Evolutionary conservation across 2,113 vertebrate species (phyloP).

Genomic region (Pagrus major): DNA sequence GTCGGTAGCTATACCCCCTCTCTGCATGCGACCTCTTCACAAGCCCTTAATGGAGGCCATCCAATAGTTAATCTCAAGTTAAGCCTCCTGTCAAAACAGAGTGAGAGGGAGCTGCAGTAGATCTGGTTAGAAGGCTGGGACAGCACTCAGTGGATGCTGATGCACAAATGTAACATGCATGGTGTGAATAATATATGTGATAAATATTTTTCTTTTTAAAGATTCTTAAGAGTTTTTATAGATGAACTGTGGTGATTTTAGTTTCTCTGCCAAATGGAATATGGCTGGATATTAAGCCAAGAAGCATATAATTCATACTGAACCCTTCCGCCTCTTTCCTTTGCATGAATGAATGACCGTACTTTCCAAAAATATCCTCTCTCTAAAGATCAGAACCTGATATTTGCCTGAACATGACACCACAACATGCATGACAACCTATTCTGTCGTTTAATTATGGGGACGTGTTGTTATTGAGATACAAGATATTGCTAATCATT

Average conservation of each 20-base stretch:
- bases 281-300: not conserved
- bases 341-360: not conserved
- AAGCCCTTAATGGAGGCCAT: constrained; percentile 42
- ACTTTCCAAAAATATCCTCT: not conserved
- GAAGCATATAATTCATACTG: not conserved
- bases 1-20: not conserved
- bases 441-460: too few relatives aligned
- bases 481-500: too few relatives aligned
- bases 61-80: constrained; percentile 49
- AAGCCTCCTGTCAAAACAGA: constrained; percentile 40
- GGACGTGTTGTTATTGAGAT: too few relatives aligned
- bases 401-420: too few relatives aligned
- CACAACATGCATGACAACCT: too few relatives aligned
- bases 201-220: not conserved
- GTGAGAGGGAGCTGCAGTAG: not conserved
- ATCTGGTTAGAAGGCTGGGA: not conserved
- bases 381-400: too few relatives aligned
- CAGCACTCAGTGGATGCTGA: not conserved
- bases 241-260: not conserved
- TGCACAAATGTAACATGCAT: not conserved
- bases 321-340: not conserved
- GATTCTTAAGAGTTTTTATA: not conserved
- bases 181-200: not conserved
- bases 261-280: not conserved
- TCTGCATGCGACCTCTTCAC: constrained; percentile 28